phyloP scores from a whole-genome alignment of 2,888 invertebrate species.

The Beris morrisii region DNA sequence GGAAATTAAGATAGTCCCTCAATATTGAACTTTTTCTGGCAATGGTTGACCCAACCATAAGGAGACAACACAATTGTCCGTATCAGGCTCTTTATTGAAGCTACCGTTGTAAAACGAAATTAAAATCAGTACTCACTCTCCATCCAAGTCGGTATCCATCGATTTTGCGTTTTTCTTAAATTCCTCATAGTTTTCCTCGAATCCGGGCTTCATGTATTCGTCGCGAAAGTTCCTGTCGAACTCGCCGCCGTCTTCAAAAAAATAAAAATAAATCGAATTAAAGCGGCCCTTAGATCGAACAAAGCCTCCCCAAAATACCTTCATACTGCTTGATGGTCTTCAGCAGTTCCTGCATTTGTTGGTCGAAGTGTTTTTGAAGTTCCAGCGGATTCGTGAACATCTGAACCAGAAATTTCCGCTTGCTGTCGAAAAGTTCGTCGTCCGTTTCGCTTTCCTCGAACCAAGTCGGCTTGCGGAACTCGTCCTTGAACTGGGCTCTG shows the following conservation, averaged over 20 bases:
- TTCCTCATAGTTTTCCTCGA: conserved; percentile 50
- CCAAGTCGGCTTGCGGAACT: conserved; percentile 56
- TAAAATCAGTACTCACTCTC: conserved; percentile 55
- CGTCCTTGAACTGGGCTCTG: conserved; percentile 45
- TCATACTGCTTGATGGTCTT: conserved; percentile 57
- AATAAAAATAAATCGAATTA: neutral
- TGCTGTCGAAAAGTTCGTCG: conserved; percentile 54
- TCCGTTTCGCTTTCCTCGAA: conserved; percentile 56
- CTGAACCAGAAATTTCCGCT: conserved; percentile 57
- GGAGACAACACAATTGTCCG: too few relatives aligned
- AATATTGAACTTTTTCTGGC: too few relatives aligned
- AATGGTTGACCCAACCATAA: too few relatives aligned
- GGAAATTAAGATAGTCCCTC: too few relatives aligned
- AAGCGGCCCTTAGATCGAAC: neutral
- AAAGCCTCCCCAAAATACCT: conserved; percentile 41
- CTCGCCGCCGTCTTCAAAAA: conserved; percentile 44
- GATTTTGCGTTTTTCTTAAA: conserved; percentile 48
- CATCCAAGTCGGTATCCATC: conserved; percentile 61
- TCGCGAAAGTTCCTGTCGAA: conserved; percentile 56
- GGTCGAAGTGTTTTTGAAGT: conserved; percentile 64
- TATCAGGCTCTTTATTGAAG: too few relatives aligned
- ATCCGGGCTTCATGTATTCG: conserved; percentile 60
- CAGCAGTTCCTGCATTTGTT: conserved; percentile 62
- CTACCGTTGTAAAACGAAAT: too few relatives aligned
- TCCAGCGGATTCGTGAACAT: conserved; percentile 64